Evolutionary conservation across 1,140 invertebrate species (phyloP), one percentile per base, ranked within the genome.

Genomic region (Leptinotarsa defecta): DNA sequence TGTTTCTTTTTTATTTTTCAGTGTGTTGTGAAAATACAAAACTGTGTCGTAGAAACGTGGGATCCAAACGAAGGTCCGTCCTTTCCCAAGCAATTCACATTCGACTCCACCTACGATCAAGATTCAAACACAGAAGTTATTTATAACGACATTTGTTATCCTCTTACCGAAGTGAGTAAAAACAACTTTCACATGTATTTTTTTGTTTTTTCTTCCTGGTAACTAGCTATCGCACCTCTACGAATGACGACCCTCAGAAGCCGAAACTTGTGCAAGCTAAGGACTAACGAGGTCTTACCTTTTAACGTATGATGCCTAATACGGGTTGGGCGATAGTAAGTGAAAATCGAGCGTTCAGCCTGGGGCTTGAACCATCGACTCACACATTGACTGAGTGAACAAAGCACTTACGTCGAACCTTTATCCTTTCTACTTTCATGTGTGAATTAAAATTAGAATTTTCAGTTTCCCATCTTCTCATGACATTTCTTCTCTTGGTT

Each of bases 61-160:
- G 87, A 88, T 76, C 87, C 87, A 2, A 79, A 74, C n/a, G 86
- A 87, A 72, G 82, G 80, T 20, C 80, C 79, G 61, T 79, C 84
- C 2, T 90, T 90, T 68, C 88, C 89, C 4, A 94, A 94, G 87
- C 86, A 87, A 13, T 96, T 96, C 83, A 93, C 92, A 0, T 96
- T 94, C 84, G 95, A 96, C 86, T 91, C 93, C 20, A 93, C 94
- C 0, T 96, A 95, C 86, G 92, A 94, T 83, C 89, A 88, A 80
- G 89, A 91, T 81, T 92, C 94, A 4, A 91, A 87, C 63, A 96
- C 97, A 81, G 90, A 92, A 81, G 92, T 93, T 64, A 86, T 98
- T 0, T 98, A 98, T 86, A 94, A 96, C 84, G 95, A 97, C 82
- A 94, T 95, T 24, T 96, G 96, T 77, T 90, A 93, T 74, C 92